These are phyloP conservation scores for Epirrhoe tristata DNA, from an alignment of 2,888 invertebrate species.

Conservation along the genomic window DNA sequence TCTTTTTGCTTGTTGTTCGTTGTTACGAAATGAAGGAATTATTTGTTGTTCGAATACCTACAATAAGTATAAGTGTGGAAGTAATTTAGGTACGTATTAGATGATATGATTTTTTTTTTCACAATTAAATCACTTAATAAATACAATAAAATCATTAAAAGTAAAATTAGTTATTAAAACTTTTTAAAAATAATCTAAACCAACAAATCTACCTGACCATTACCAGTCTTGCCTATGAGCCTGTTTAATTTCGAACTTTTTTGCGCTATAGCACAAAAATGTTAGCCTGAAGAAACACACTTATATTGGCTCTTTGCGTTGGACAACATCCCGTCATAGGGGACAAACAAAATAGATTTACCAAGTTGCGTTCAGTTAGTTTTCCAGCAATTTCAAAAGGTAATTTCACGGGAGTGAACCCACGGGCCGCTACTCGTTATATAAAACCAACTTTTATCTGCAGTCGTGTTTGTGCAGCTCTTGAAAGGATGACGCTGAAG, in stretches of 20 bases:
- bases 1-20: slow-evolving; percentile 29
- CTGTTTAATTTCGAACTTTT: too few species aligned
- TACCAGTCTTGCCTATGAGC: too few species aligned
- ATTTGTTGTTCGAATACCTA: slow-evolving; percentile 13
- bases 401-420: slow-evolving; percentile 37
- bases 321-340: slow-evolving; percentile 1
- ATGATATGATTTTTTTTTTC: neutral
- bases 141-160: too few species aligned
- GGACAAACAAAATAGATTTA: slow-evolving; percentile 18
- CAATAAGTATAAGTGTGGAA: slow-evolving; percentile 14
- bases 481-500: slow-evolving; percentile 32
- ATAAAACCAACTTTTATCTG: slow-evolving; percentile 36
- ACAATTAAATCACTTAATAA: too few species aligned
- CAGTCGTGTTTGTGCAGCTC: slow-evolving; percentile 34
- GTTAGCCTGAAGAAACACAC: too few species aligned
- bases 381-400: slow-evolving; percentile 34
- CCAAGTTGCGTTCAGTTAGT: slow-evolving; percentile 29
- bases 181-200: too few species aligned
- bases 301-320: neutral
- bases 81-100: neutral
- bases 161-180: too few species aligned
- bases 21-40: slow-evolving; percentile 31
- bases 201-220: too few species aligned
- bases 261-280: too few species aligned
- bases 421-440: slow-evolving; percentile 30